Evolutionary conservation across 1,140 invertebrate species (phyloP), one percentile per base, ranked within the genome.

Genomic region (Halyomorpha halys): DNA sequence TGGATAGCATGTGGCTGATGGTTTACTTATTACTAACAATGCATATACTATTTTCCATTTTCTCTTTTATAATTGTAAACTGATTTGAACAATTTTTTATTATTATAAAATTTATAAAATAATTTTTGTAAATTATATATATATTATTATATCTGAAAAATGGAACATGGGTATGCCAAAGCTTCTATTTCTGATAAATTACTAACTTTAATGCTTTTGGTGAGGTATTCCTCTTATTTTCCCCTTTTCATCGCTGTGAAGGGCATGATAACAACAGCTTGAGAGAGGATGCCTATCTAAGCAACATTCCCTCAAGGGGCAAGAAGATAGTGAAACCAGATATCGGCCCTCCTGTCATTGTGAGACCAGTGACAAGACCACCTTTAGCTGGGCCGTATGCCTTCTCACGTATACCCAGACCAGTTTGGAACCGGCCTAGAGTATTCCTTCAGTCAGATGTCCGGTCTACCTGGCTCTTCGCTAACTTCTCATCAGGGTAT

Each of bases 381-480:
- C 89, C 90, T 14, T 77, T 87, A 68, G 90, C 88, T 62, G 91
- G 91, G 53, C 90, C 90, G 65, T 94, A 91, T 74, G 91, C 91
- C 59, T 94, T 94, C 79, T 92, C 90, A 71, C 82, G 87, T 65
- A 84, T 91, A 61, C 90, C 90, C 23, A 79, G 82, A 67, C 87
- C 88, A 47, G 84, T 86, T 64, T 86, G 87, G 83, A 82, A 86
- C 74, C 81, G 81, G 71, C 89, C 89, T 39, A 82, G 87, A 68
- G 82, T 90, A 70, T 89, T 88, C 76, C 82, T 92, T 68, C 56
- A 59, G 8, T 16, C 30, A 18, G 49, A 65, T 44, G 30, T 61
- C 44, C 25, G 34, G 15, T 83, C 81, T 67, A 91, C 90, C 54
- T 93, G 90, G 90, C 81, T 91, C 72, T 90, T 92, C 77, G 76